phyloP scores from a whole-genome alignment of 2,113 vertebrate genomes.

The Nannobrachium achirus region DNA sequence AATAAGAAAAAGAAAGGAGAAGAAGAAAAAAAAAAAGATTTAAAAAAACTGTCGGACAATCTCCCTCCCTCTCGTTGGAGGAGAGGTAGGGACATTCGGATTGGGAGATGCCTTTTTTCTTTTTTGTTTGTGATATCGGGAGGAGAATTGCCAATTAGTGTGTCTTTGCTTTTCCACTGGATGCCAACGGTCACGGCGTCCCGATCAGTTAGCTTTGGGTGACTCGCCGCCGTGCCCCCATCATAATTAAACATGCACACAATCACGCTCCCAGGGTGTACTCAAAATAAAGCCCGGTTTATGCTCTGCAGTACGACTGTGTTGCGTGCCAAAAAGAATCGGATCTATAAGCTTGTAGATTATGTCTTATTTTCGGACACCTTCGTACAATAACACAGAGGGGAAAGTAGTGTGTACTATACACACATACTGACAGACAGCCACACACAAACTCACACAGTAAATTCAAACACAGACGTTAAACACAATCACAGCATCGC shows the following conservation, averaged over 20 bases:
- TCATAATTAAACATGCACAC: slow-evolving; percentile 43
- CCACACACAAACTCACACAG: slow-evolving; percentile 25
- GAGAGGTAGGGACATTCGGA: slow-evolving; percentile 66
- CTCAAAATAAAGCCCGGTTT: too few relatives aligned
- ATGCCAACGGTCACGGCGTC: slow-evolving; percentile 51
- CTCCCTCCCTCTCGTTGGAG: slow-evolving; percentile 63
- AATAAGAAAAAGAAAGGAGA: slow-evolving; percentile 8
- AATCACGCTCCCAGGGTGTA: too few relatives aligned
- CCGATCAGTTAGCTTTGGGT: slow-evolving; percentile 10
- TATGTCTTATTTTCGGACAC: too few relatives aligned
- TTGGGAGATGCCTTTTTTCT: slow-evolving; percentile 68
- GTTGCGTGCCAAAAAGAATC: too few relatives aligned
- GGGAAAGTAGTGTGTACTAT: too few relatives aligned
- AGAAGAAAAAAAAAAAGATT: too few relatives aligned
- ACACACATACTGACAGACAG: neutral
- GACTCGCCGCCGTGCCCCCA: slow-evolving; percentile 35
- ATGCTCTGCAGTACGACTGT: too few relatives aligned
- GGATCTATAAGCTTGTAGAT: too few relatives aligned
- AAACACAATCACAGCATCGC: too few relatives aligned
- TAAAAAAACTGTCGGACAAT: slow-evolving; percentile 64
- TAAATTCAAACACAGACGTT: slow-evolving; percentile 17
- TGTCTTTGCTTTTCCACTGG: slow-evolving; percentile 79
- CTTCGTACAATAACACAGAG: too few relatives aligned
- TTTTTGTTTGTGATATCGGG: slow-evolving; percentile 70
- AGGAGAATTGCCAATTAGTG: slow-evolving; percentile 83